Evolutionary conservation across 2,113 vertebrate species (phyloP).

Genomic region (Paraplagusia blochii): DNA sequence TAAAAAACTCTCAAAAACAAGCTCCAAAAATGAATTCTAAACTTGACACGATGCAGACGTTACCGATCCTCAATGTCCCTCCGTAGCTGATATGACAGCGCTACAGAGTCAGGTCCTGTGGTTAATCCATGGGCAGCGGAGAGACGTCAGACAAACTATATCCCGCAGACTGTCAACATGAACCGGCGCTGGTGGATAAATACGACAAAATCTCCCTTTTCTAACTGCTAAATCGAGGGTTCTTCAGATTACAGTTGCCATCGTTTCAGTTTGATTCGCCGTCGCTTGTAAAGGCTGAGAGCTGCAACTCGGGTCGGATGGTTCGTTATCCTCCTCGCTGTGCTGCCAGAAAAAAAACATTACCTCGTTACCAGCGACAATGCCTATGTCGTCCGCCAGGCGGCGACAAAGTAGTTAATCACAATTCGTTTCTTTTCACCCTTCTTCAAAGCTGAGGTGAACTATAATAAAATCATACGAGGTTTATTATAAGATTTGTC

Average conservation of each 20-base stretch:
- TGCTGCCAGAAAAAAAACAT: constrained; percentile 57
- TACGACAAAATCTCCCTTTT: not conserved
- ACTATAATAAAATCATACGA: too few species aligned
- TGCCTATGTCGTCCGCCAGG: constrained; percentile 17
- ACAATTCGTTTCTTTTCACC: too few species aligned
- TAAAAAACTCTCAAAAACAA: too few species aligned
- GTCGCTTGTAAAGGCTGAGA: constrained; percentile 2
- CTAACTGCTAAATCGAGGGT: not conserved
- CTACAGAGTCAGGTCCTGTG: constrained; percentile 24
- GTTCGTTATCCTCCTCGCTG: constrained; percentile 33
- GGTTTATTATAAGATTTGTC: too few species aligned
- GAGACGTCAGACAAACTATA: constrained; percentile 35
- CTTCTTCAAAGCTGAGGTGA: too few species aligned
- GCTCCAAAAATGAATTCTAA: too few species aligned
- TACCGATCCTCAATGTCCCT: constrained; percentile 34
- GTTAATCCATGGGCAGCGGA: constrained; percentile 51
- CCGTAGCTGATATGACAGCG: constrained; percentile 22
- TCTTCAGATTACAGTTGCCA: not conserved
- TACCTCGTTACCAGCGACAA: constrained; percentile 1
- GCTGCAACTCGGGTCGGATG: constrained; percentile 27
- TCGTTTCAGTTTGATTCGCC: not conserved
- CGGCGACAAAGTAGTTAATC: constrained; percentile 30
- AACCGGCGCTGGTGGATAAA: constrained; percentile 10
- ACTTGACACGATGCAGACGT: not conserved
- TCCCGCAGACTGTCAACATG: constrained; percentile 20